These are phyloP conservation scores for Drosophila antonietae DNA, from an alignment of 2,888 invertebrate genomes.

Conservation along the genomic window DNA sequence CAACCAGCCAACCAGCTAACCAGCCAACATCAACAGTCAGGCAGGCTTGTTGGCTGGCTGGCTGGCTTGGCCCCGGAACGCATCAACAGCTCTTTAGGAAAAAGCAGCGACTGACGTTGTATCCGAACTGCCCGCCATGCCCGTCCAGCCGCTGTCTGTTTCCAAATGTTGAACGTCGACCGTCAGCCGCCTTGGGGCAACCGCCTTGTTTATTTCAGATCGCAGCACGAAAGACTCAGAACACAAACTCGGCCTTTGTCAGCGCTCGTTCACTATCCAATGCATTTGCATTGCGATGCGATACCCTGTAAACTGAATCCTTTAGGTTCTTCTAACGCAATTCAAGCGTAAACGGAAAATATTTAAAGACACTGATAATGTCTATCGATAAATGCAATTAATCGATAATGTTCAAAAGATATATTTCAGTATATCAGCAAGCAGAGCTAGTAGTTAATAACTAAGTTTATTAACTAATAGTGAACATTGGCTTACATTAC, in stretches of 20 bases:
- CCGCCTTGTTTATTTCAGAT: constrained; percentile 54
- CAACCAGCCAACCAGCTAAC: constrained; percentile 18
- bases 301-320: constrained; percentile 27
- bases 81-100: constrained; percentile 71
- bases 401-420: no score
- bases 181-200: constrained; percentile 62
- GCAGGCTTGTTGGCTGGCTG: constrained; percentile 13
- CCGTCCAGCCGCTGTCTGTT: background rate
- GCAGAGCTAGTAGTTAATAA: background rate
- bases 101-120: constrained; percentile 39
- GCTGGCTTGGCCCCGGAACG: constrained; percentile 31
- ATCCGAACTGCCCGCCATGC: background rate
- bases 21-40: constrained; percentile 15
- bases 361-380: no score
- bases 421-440: no score
- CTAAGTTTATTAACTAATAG: no score
- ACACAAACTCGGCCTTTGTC: constrained; percentile 33
- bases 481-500: background rate
- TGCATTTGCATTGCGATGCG: background rate
- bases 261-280: constrained; percentile 9
- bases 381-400: no score
- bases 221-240: constrained; percentile 50
- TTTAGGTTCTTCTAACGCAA: no score
- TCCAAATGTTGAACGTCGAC: constrained; percentile 23
- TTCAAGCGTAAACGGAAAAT: no score